A percentile compares a stretch with the other conserved stretches of the same genome.
These are phyloP conservation scores for Nipponia nippon DNA, from an alignment of 2,113 vertebrate species.

Conservation along the genomic window DNA sequence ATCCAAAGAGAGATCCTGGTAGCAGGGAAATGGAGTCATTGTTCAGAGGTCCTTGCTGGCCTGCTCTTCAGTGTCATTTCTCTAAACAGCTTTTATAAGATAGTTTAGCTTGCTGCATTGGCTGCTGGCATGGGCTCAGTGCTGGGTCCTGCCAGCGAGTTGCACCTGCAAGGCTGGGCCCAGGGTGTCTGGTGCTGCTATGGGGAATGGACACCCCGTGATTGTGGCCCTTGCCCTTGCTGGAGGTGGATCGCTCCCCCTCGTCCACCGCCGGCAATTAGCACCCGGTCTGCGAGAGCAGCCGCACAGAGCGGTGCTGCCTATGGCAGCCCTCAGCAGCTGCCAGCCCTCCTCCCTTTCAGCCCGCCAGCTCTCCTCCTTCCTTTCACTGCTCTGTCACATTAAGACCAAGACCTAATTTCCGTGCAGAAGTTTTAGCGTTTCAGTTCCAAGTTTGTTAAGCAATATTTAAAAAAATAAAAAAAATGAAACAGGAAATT, in stretches of 20 bases:
- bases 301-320: not conserved
- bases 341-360: not conserved
- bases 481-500: not conserved
- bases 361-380: not conserved
- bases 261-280: not conserved
- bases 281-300: rapidly evolving
- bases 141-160: not conserved
- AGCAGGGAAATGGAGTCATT: not conserved
- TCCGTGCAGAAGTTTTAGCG: not conserved
- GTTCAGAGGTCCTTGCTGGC: not conserved
- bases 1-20: not conserved
- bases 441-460: not conserved
- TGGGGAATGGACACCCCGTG: not conserved
- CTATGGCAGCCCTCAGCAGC: not conserved
- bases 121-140: not conserved
- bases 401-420: not conserved
- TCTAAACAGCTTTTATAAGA: not conserved
- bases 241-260: not conserved
- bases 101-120: not conserved
- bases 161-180: not conserved
- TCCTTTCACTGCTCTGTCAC: not conserved
- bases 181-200: not conserved
- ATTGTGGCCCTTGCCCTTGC: not conserved
- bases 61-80: not conserved
- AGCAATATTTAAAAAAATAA: not conserved